phyloP scores from a whole-genome alignment of 2,113 vertebrate genomes.

The Channa maculata region DNA sequence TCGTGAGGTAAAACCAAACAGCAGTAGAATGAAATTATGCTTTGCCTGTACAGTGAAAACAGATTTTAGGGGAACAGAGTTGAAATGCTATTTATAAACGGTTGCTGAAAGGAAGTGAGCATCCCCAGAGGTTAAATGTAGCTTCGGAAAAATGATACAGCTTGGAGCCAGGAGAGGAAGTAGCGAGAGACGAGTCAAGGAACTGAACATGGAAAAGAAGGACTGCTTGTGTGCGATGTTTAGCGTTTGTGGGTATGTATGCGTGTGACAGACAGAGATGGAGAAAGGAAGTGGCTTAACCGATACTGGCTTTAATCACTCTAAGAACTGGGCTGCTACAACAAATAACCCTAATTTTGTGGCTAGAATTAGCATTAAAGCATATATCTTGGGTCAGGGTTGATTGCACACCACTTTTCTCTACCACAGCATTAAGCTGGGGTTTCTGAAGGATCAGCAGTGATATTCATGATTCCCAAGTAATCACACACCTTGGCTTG shows the following conservation, averaged over 20 bases:
- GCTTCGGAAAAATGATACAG: slow-evolving; percentile 85
- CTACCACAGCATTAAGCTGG: not conserved
- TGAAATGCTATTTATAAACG: slow-evolving; percentile 84
- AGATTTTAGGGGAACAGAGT: slow-evolving; percentile 76
- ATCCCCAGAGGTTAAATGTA: slow-evolving; percentile 81
- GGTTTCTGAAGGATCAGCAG: not conserved
- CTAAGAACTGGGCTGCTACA: no score
- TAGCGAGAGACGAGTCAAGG: slow-evolving; percentile 68
- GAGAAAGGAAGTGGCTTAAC: not conserved
- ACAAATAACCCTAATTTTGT: no score
- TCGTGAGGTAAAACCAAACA: slow-evolving; percentile 57
- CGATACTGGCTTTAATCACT: slow-evolving; percentile 2
- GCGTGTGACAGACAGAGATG: slow-evolving; percentile 23
- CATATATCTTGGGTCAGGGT: not conserved
- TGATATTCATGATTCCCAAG: not conserved
- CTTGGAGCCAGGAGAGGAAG: slow-evolving; percentile 82
- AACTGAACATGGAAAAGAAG: slow-evolving; percentile 79
- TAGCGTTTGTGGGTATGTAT: slow-evolving; percentile 11
- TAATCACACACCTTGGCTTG: not conserved
- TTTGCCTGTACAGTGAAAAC: slow-evolving; percentile 81
- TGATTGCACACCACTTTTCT: not conserved
- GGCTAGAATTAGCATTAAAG: no score
- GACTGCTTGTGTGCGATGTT: slow-evolving; percentile 61
- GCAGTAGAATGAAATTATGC: slow-evolving; percentile 63
- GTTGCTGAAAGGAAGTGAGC: slow-evolving; percentile 83